These are phyloP conservation scores for Siniperca scherzeri DNA, from an alignment of 2,797 vertebrate genomes.

Conservation along the genomic window DNA sequence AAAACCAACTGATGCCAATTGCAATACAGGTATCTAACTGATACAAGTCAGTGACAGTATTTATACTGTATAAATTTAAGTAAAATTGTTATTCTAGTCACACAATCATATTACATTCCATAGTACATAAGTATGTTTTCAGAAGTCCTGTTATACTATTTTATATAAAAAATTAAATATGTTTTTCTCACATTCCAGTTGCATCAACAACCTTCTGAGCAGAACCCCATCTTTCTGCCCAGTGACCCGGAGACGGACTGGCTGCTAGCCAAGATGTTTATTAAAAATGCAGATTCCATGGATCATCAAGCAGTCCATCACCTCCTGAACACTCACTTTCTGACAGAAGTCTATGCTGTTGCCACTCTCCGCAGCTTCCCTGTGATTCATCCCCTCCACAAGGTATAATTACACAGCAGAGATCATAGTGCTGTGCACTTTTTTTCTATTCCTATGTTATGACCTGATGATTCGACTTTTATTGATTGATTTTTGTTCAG, in stretches of 20 bases:
- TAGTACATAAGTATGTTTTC: not conserved
- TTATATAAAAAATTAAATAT: not conserved
- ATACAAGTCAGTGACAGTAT: not conserved
- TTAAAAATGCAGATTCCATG: constrained; percentile 77
- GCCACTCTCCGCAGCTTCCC: constrained; percentile 81
- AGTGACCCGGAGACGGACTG: constrained; percentile 83
- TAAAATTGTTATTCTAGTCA: not conserved
- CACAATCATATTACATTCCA: not conserved
- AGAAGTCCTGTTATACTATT: not conserved
- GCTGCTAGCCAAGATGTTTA: constrained; percentile 86
- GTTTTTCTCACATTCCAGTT: constrained; percentile 67
- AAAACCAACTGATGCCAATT: constrained; percentile 71
- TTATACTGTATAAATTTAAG: not conserved
- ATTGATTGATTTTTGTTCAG: not conserved
- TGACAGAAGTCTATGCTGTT: constrained; percentile 80
- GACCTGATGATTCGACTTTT: no score
- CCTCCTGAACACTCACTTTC: constrained; percentile 80
- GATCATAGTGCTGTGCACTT: not conserved
- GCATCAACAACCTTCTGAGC: constrained; percentile 79
- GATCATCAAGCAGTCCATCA: constrained; percentile 78
- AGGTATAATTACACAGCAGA: constrained; percentile 69
- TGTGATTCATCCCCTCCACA: constrained; percentile 85
- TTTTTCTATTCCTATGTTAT: not conserved
- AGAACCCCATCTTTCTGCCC: constrained; percentile 86
- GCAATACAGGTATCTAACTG: constrained; percentile 69